phyloP scores from a whole-genome alignment of 2,888 invertebrate species.

The Drosophila austrosaltans region DNA sequence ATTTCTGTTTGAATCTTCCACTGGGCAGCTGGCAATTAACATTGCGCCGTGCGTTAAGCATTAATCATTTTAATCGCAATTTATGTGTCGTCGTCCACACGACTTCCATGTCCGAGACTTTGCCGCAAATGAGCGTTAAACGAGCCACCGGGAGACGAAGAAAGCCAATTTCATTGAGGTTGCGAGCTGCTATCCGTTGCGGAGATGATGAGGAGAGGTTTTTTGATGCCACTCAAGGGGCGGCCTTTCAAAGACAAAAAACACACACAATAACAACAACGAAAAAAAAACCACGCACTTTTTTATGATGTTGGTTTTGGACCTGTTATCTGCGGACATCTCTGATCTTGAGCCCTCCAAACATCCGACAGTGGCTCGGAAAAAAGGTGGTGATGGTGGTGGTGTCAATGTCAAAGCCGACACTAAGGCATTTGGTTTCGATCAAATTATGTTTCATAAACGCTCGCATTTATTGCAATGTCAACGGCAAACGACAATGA shows the following conservation, averaged over 20 bases:
- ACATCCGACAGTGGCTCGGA: not conserved
- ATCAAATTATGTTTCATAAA: slow-evolving; percentile 82
- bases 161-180: slow-evolving; percentile 35
- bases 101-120: slow-evolving; percentile 68
- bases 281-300: slow-evolving; percentile 45
- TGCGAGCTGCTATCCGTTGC: slow-evolving; percentile 14
- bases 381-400: slow-evolving; percentile 28
- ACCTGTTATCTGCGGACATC: slow-evolving; percentile 29
- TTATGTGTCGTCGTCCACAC: slow-evolving; percentile 73
- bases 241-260: slow-evolving; percentile 69
- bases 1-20: slow-evolving; percentile 20
- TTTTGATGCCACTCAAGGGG: slow-evolving; percentile 64
- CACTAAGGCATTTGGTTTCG: slow-evolving; percentile 70
- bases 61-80: slow-evolving; percentile 83
- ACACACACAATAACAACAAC: no score
- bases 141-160: slow-evolving; percentile 53
- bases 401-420: slow-evolving; percentile 62
- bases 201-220: slow-evolving; percentile 59
- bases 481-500: slow-evolving; percentile 66
- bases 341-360: slow-evolving; percentile 31
- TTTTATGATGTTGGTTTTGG: slow-evolving; percentile 23
- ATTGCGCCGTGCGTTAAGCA: slow-evolving; percentile 80
- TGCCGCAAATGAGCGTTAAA: slow-evolving; percentile 80
- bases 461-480: slow-evolving; percentile 80
- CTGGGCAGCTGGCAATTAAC: slow-evolving; percentile 78